A percentile compares a stretch with the other conserved stretches of the same genome.
phyloP scores from a whole-genome alignment of 2,797 vertebrate genomes.

The Gymnothorax reevesii region DNA sequence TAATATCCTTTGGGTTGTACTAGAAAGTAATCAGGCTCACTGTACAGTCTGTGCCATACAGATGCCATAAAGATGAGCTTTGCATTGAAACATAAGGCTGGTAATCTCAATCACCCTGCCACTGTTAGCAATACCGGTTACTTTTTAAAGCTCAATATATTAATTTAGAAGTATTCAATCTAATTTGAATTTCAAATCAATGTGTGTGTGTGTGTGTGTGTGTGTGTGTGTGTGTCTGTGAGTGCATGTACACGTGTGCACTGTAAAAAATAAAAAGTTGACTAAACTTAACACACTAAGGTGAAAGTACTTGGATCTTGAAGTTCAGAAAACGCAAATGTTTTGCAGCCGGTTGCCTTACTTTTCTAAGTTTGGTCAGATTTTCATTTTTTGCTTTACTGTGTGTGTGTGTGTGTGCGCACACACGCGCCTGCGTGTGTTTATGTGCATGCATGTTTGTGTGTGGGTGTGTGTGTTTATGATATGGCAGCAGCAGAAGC shows the following conservation, averaged over 20 bases:
- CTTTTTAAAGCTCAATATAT: not conserved
- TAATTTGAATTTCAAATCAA: not conserved
- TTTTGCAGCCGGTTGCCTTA: no score
- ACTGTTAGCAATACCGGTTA: not conserved
- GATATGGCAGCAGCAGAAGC: not conserved
- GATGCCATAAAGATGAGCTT: not conserved
- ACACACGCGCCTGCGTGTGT: not conserved
- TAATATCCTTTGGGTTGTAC: no score
- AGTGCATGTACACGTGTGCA: no score
- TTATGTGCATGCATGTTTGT: not conserved
- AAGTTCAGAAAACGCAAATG: no score
- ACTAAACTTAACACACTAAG: no score
- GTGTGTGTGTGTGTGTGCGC: not conserved
- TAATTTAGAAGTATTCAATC: not conserved
- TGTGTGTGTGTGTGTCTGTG: not conserved
- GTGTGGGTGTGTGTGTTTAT: slow-evolving; percentile 22
- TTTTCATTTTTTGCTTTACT: no score
- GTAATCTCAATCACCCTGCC: not conserved
- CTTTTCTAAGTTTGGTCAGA: no score
- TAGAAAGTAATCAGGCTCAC: not conserved
- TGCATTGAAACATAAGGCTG: not conserved
- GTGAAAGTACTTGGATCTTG: no score
- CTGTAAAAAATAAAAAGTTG: no score
- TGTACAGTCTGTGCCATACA: not conserved
- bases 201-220: not conserved